Evolutionary conservation across 2,797 vertebrate species (phyloP), one percentile per base, ranked within the genome.

Genomic region (Enteromius trimaculatus): DNA sequence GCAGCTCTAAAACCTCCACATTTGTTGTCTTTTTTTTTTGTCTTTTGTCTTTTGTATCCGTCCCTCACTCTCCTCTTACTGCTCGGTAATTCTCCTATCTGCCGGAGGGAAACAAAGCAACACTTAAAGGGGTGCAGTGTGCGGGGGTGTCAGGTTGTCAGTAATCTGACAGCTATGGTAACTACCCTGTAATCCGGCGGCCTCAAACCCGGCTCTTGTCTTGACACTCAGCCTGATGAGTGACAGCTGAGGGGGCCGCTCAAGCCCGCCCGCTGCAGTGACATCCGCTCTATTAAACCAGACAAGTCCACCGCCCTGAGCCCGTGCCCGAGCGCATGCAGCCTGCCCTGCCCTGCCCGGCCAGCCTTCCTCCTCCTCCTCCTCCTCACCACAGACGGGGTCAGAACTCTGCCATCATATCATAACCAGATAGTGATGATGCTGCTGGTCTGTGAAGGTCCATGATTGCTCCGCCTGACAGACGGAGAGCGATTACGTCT

Each of bases 341-440:
- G 71, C 77, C 74, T 65, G 85, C 82, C 85, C 85, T 72, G 78
- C 80, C 81, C 84, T 29, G 82, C 84, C 81, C 66, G 69, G 80
- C 84, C 66, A 55, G 44, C 64, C 37, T 84, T 71, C 47, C 70
- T 71, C n/a, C n/a, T 68, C 39, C 58, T 79, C 79, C 34, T 97
- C 96, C 96, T 97, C 95, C 97, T 96, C 97, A 96, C 96, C 96
- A 96, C 95, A 78, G 74, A 78, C 66, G 21, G 76, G 77, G 80
- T 82, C 80, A 79, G 70, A 79, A 64, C 76, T 74, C 81, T 80
- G 77, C 80, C 74, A 82, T 98, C 96, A 97, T 96, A 98, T 98
- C 96, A 99, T 99, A 98, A 98, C 96, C 97, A 97, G 97, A 98
- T 97, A 98, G 97, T 99, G 97, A 98, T 98, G 96, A 97, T 96